Percentiles rank a stretch among this genome's conserved stretches.
These are phyloP conservation scores for Paratrypauchen microcephalus DNA, from an alignment of 2,797 vertebrate genomes.

Conservation along the genomic window DNA sequence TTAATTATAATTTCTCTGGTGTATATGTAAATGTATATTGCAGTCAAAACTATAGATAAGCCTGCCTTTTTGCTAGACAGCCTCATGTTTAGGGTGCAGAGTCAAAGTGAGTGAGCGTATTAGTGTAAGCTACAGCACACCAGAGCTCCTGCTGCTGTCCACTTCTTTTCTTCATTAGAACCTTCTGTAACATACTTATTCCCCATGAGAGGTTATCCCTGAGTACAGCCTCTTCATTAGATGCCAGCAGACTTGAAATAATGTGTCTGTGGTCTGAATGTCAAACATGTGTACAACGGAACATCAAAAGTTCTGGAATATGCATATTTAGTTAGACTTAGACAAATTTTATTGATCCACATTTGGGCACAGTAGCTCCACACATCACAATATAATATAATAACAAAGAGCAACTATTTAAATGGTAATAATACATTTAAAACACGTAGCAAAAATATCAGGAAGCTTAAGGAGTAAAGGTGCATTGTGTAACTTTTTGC, in stretches of 20 bases:
- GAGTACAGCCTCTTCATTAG: slow-evolving; percentile 5
- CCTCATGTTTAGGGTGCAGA: background rate
- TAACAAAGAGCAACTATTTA: no score
- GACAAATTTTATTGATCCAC: no score
- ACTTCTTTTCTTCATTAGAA: slow-evolving; percentile 18
- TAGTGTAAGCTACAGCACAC: slow-evolving; percentile 9
- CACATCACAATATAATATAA: no score
- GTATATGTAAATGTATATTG: no score
- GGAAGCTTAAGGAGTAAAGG: no score
- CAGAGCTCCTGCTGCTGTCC: slow-evolving; percentile 15
- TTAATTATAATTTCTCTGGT: no score
- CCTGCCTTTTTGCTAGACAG: background rate
- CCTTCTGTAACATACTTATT: slow-evolving; percentile 10
- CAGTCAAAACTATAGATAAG: background rate
- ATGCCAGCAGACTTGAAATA: slow-evolving; percentile 16
- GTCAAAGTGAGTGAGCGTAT: slow-evolving; percentile 8
- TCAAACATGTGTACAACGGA: background rate
- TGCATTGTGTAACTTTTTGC: no score
- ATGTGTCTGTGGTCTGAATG: slow-evolving; percentile 1
- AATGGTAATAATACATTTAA: no score
- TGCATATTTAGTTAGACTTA: background rate
- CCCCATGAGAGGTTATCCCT: slow-evolving; percentile 9
- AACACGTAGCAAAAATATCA: no score
- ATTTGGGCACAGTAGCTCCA: no score
- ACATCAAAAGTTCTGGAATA: background rate